phyloP scores from a whole-genome alignment of 2,797 vertebrate genomes.

The Ambastaia sidthimunki region DNA sequence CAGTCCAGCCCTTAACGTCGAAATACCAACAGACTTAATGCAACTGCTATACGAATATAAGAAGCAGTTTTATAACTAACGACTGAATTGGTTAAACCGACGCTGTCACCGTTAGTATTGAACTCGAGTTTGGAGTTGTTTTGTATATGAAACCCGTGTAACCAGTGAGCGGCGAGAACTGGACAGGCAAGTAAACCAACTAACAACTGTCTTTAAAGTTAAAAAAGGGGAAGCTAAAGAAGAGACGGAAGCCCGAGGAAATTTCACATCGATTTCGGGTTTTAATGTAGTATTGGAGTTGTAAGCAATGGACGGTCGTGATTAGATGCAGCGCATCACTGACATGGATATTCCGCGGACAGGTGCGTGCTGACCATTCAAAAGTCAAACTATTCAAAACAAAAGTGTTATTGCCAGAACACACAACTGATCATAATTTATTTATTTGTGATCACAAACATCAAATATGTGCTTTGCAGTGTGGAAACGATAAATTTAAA shows the following conservation, averaged over 20 bases:
- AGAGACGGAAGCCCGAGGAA: neutral
- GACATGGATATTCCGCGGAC: constrained; percentile 43
- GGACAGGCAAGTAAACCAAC: neutral
- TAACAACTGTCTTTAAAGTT: neutral
- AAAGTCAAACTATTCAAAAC: neutral
- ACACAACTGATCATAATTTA: neutral
- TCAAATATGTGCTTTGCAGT: too few species aligned
- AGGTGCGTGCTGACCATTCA: constrained; percentile 50
- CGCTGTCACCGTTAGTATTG: neutral
- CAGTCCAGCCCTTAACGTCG: neutral
- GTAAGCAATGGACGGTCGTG: neutral
- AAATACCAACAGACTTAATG: neutral
- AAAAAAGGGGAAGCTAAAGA: neutral
- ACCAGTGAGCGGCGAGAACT: neutral
- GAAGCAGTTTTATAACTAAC: neutral
- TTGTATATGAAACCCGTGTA: neutral
- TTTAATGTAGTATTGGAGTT: constrained; percentile 6
- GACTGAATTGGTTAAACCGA: neutral
- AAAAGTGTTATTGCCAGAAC: neutral
- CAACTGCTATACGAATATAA: neutral
- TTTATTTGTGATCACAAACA: too few species aligned
- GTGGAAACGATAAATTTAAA: too few species aligned
- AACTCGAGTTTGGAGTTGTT: neutral
- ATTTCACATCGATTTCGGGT: neutral
- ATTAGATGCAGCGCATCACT: neutral